Evolutionary conservation across 2,113 vertebrate genomes (phyloP), one percentile per base, ranked within the genome.

Genomic region (Brachypodius melanocephalos): DNA sequence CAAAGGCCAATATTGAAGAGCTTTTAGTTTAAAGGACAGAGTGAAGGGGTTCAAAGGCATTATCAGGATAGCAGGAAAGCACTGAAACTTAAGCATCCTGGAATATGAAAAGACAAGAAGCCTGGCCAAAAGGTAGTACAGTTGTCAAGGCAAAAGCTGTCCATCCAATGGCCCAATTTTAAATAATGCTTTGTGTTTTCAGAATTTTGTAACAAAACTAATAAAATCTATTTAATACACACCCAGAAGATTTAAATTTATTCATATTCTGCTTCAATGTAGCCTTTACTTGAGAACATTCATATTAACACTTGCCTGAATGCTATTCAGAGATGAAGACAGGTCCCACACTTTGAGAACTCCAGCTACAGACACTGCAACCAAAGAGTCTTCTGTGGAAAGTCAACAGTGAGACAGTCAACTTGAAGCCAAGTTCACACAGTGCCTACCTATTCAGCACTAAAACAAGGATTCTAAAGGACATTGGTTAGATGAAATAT

Each of bases 301-400:
- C 6, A 68, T 5, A 7, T 54, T 69, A 72, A 18, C 1, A 0
- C 98, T 96, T 63, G 98, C 98, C 98, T 98, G 98, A 85, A 98
- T 97, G 67, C 88, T 97, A 40, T 81, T 98, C 71, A 98, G 93
- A 32, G 98, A 98, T 1, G 98, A 98, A 51, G 98, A 98, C 0
- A 98, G 79, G 55, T 98, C 97, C 98, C 98, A 98, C 12, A 98
- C 97, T 93, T 98, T 98, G 31, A 98, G 97, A 61, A 97, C 96
- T 52, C 98, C 98, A 22, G 96, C 66, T 51, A 97, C 76, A 32
- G 98, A 98, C 14, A 98, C 97, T 3, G 95, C 98, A 79, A 98
- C 88, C 48, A 98, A 45, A 31, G 98, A 98, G 89, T 98, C 98
- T 92, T 98, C 98, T 98, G 95, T 58, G 57, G 88, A 95, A 82